Conservation (phyloP, 2,888 invertebrate genomes). For the Heteropelma amictum region DNA sequence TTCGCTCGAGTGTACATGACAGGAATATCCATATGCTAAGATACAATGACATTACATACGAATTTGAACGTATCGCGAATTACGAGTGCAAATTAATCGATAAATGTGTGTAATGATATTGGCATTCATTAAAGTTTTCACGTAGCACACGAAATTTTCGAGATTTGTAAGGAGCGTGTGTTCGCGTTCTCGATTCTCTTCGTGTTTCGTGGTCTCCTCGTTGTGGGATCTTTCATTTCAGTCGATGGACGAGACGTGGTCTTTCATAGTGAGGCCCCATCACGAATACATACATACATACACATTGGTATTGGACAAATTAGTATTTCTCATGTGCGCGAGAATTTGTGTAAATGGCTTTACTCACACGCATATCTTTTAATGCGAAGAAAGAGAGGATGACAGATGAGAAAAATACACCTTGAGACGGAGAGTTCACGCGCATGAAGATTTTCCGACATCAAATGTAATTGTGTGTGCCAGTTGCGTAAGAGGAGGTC, state of each 20-base stretch:
- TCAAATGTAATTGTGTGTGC: conserved; percentile 21
- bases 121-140: conserved; percentile 20
- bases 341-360: conserved; percentile 6
- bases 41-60: background rate
- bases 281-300: background rate
- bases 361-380: conserved; percentile 15
- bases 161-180: conserved; percentile 7
- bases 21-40: no score
- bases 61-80: background rate
- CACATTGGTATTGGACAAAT: conserved; percentile 24
- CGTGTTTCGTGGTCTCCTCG: conserved; percentile 10
- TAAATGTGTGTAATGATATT: background rate
- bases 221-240: conserved; percentile 24
- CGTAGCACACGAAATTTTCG: conserved; percentile 47
- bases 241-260: conserved; percentile 8
- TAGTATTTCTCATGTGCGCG: conserved; percentile 47
- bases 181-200: conserved; percentile 28
- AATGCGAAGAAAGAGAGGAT: background rate
- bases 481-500: conserved; percentile 39
- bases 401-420: conserved; percentile 7
- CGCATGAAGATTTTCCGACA: conserved; percentile 56
- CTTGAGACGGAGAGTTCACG: conserved; percentile 18
- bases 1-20: no score
- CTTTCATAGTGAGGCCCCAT: background rate
- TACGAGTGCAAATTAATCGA: background rate